phyloP scores from a whole-genome alignment of 2,797 vertebrate genomes.

The Pseudochirops cupreus region DNA sequence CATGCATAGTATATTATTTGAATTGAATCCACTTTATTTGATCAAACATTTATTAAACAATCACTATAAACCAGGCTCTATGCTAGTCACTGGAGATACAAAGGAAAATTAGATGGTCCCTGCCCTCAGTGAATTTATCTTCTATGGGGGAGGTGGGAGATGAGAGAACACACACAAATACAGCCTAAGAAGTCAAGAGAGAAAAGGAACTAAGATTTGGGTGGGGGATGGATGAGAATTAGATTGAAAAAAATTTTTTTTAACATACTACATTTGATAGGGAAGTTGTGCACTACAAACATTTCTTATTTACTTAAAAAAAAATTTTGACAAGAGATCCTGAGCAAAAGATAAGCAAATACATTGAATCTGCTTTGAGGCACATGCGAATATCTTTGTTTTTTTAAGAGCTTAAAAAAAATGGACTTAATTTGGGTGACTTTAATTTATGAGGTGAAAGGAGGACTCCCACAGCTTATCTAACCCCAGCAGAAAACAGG shows the following conservation, averaged over 20 bases:
- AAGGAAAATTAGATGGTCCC: background rate
- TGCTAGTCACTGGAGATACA: background rate
- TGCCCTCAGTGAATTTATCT: background rate
- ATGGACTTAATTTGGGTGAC: slow-evolving; percentile 13
- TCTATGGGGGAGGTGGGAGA: background rate
- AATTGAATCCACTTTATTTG: background rate
- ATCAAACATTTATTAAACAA: background rate
- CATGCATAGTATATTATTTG: slow-evolving; percentile 40
- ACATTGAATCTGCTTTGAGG: slow-evolving; percentile 30
- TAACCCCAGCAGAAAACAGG: slow-evolving; percentile 63
- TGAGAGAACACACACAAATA: background rate
- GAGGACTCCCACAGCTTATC: slow-evolving; percentile 7
- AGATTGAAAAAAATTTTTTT: background rate
- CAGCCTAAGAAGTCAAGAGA: background rate
- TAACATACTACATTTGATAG: slow-evolving; percentile 30
- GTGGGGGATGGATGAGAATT: background rate
- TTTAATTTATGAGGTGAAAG: slow-evolving; percentile 3
- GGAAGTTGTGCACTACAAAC: slow-evolving; percentile 1
- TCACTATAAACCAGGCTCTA: background rate
- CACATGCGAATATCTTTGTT: slow-evolving; percentile 6
- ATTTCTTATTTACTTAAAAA: slow-evolving; percentile 19
- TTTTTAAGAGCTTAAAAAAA: slow-evolving; percentile 51
- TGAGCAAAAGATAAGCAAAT: background rate
- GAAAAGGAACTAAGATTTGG: background rate
- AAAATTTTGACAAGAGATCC: slow-evolving; percentile 22